A percentile compares a stretch with the other conserved stretches of the same genome.
Conservation (phyloP, 2,113 vertebrate species). For the Chamaea fasciata region DNA sequence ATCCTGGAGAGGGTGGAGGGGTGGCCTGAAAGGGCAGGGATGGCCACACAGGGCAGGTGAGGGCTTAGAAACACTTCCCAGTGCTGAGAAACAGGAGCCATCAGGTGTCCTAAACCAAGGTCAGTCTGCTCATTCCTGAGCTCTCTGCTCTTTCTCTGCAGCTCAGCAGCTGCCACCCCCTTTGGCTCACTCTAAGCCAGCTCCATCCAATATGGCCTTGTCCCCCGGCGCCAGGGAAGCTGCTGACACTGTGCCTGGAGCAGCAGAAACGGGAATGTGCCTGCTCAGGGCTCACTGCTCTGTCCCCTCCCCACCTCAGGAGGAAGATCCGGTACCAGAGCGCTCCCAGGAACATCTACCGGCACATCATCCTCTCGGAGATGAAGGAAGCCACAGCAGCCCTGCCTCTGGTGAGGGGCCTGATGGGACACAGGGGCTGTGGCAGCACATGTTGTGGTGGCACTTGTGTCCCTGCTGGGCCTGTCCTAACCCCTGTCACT, state of each 20-base stretch:
- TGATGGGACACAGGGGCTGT: rapidly evolving
- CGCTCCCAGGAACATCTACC: constrained; percentile 90
- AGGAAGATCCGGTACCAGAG: constrained; percentile 90
- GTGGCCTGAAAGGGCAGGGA: not conserved
- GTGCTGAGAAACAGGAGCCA: not conserved
- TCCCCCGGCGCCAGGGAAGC: not conserved
- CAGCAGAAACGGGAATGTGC: not conserved
- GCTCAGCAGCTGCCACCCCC: not conserved
- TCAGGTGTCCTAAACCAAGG: not conserved
- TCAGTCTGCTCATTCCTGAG: not conserved
- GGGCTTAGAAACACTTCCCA: not conserved
- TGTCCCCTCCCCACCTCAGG: constrained; percentile 47
- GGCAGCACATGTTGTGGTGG: not conserved
- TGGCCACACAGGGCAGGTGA: not conserved
- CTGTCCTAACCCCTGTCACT: not conserved
- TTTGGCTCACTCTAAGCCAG: rapidly evolving
- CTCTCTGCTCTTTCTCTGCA: not conserved
- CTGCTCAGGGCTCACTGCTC: not conserved
- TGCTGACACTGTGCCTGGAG: not conserved
- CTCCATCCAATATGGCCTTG: not conserved
- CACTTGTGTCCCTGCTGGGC: not conserved
- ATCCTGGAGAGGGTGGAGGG: not conserved
- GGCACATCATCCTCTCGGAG: constrained; percentile 93
- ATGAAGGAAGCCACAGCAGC: constrained; percentile 89
- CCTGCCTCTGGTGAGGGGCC: constrained; percentile 85